Conservation (phyloP, 2,888 invertebrate genomes). For the Anthophora plumipes region DNA sequence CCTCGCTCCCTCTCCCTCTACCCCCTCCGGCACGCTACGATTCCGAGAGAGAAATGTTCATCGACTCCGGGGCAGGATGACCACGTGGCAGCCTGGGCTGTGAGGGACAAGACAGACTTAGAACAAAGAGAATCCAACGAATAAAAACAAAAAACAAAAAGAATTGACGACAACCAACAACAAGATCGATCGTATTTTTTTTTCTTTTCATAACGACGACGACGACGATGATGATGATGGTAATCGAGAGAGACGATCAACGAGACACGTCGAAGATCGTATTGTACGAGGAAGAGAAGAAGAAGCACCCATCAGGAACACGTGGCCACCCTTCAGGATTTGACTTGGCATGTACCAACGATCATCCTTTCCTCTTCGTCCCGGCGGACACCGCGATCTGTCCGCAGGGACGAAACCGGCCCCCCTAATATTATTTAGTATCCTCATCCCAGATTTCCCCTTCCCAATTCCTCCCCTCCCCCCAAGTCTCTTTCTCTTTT, state of each 20-base stretch:
- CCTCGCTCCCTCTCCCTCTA: no score
- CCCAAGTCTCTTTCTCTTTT: constrained; percentile 51
- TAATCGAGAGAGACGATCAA: not conserved
- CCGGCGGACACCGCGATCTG: constrained; percentile 76
- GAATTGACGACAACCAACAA: not conserved
- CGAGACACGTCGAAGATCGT: not conserved
- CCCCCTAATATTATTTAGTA: constrained; percentile 36
- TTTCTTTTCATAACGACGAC: not conserved
- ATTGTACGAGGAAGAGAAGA: not conserved
- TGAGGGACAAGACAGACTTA: constrained; percentile 34
- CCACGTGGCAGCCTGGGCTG: constrained; percentile 54
- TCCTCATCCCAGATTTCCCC: constrained; percentile 50
- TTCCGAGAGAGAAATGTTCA: constrained; percentile 54
- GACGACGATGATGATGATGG: not conserved
- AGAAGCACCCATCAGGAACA: constrained; percentile 47
- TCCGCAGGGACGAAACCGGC: constrained; percentile 77
- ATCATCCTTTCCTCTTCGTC: constrained; percentile 72
- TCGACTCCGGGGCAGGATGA: constrained; percentile 62
- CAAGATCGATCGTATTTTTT: not conserved
- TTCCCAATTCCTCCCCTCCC: not conserved
- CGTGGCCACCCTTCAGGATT: constrained; percentile 52
- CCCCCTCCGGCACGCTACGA: constrained; percentile 71
- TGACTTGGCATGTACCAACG: constrained; percentile 49
- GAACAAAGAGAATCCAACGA: not conserved
- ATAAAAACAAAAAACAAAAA: no score